These are phyloP conservation scores for Calephelis nemesis DNA, from an alignment of 1,140 invertebrate genomes.

Conservation along the genomic window DNA sequence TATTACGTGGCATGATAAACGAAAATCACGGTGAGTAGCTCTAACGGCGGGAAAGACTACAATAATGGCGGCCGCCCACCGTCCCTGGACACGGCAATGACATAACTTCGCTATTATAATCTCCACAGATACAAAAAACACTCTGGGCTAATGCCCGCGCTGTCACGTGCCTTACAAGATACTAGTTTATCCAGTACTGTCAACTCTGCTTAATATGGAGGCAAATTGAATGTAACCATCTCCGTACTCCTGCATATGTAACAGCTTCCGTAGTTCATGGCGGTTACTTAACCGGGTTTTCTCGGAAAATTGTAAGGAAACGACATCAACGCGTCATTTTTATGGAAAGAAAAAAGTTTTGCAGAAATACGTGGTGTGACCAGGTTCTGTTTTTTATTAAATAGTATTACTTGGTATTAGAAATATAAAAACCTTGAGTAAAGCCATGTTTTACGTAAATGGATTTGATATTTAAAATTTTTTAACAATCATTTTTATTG, in stretches of 20 bases:
- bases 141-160: constrained; percentile 50
- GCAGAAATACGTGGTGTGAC: too few species aligned
- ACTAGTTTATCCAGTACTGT: constrained; percentile 55
- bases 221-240: constrained; percentile 58
- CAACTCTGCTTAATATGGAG: constrained; percentile 47
- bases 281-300: constrained; percentile 43
- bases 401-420: too few species aligned
- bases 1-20: constrained; percentile 17
- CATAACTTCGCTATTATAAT: constrained; percentile 72
- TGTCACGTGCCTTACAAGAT: constrained; percentile 55
- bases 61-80: constrained; percentile 38
- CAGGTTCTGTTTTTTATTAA: too few species aligned
- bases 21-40: constrained; percentile 15
- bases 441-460: too few species aligned
- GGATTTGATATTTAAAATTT: too few species aligned
- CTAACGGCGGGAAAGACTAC: constrained; percentile 2
- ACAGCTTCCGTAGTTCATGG: constrained; percentile 55
- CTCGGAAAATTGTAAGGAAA: constrained; percentile 36
- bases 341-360: too few species aligned
- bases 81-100: constrained; percentile 42
- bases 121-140: constrained; percentile 57
- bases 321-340: not conserved
- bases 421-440: too few species aligned
- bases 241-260: constrained; percentile 46
- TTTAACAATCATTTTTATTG: too few species aligned